Evolutionary conservation across 2,888 invertebrate species (phyloP), one percentile per base, ranked within the genome.

Genomic region (Linyphia triangularis): DNA sequence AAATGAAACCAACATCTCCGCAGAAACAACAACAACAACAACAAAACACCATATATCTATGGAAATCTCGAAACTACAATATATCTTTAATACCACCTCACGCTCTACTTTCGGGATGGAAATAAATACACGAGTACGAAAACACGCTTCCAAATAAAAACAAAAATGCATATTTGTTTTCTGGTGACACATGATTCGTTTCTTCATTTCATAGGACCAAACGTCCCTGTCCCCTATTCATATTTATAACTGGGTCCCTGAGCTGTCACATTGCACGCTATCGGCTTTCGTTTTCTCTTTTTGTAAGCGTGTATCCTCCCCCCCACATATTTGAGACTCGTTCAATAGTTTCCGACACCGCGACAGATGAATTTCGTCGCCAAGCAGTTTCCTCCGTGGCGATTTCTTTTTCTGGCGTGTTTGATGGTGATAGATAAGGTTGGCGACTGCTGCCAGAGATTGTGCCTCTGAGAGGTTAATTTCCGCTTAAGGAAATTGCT

Each of bases 101-200:
- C 77, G 43, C 69, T 43, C 51, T 72, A 28, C 16, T 9, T 43
- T 16, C 57, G 30, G 57, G 75, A 30, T 70, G 37, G 61, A 82
- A 70, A 82, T 72, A 82, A 82, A 82, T 82, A 84, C 73, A 26
- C 61, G 67, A 26, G 51, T 16, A 63, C 24, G 61, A 43, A 67
- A 79, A 67, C 51, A 65, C 19, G 24, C 51, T 13, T 5, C 51
- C 51, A 51, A 19, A 28, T 40, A 65, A 57, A 24, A 72, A 63
- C 40, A 69, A 75, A 69, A 77, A 24, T 57, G 19, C 57, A 51
- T n/a, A 16, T n/a, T n/a, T n/a, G 22, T 43, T 33, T 83, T 69
- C 59, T 57, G 10, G 73, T 57, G 81, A 81, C 86, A 88, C 59
- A 81, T 88, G 86, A 88, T 88, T 88, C 81, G 81, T 88, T 88